A percentile compares a stretch with the other conserved stretches of the same genome.
phyloP scores from a whole-genome alignment of 2,113 vertebrate species.

The Psittacus erithacus region DNA sequence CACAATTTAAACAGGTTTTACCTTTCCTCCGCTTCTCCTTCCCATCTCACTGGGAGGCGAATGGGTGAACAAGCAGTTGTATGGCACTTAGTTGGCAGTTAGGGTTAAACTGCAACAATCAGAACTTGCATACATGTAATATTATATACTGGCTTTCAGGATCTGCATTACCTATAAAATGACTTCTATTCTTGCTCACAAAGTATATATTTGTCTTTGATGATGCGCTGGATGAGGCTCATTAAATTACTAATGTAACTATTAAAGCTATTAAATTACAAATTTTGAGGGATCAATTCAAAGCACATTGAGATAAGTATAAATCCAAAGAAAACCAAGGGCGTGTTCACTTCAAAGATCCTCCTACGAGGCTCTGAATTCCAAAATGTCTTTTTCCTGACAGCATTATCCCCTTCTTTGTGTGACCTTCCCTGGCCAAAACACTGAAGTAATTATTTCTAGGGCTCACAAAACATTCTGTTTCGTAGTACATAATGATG shows the following conservation, averaged over 20 bases:
- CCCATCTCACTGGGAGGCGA: neutral
- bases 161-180: slow-evolving; percentile 28
- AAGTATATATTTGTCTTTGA: slow-evolving; percentile 1
- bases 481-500: neutral
- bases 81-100: neutral
- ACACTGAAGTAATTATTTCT: neutral
- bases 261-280: slow-evolving; percentile 60
- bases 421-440: neutral
- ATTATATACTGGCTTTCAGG: slow-evolving; percentile 4
- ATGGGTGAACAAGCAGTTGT: neutral
- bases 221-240: neutral
- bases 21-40: neutral
- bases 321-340: slow-evolving; percentile 43
- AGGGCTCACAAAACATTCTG: neutral
- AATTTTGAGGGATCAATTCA: slow-evolving; percentile 40
- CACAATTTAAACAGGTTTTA: neutral
- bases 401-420: neutral
- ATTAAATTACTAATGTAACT: slow-evolving; percentile 60
- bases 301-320: slow-evolving; percentile 23
- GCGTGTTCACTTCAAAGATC: neutral
- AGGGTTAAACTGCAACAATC: neutral
- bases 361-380: neutral
- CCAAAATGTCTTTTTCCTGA: neutral
- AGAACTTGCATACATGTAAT: neutral
- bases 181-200: slow-evolving; percentile 24